Percentiles rank a stretch among this genome's conserved stretches.
phyloP scores from a whole-genome alignment of 2,888 invertebrate species.

The Drosophila maculinotata region DNA sequence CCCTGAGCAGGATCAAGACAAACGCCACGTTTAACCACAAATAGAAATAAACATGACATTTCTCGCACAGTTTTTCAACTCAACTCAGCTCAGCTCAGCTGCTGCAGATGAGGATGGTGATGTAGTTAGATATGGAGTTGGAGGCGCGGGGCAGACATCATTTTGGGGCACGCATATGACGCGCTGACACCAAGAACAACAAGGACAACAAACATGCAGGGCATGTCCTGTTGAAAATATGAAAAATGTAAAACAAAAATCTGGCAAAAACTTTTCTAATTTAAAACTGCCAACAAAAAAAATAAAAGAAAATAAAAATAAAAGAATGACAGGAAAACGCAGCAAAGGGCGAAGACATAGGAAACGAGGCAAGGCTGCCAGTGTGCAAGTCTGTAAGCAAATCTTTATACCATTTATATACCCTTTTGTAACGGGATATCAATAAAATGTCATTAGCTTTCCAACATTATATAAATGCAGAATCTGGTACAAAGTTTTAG shows the following conservation, averaged over 20 bases:
- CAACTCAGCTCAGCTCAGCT: conserved; percentile 28
- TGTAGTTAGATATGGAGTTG: conserved; percentile 24
- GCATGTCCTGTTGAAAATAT: conserved; percentile 78
- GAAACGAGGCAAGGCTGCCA: conserved; percentile 33
- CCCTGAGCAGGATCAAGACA: conserved; percentile 27
- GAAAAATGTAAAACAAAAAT: conserved; percentile 81
- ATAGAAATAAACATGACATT: conserved; percentile 79
- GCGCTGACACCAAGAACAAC: conserved; percentile 57
- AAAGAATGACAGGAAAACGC: conserved; percentile 62
- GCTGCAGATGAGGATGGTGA: conserved; percentile 34
- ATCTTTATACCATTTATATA: conserved; percentile 68
- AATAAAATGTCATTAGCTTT: background rate
- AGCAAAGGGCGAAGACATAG: conserved; percentile 50
- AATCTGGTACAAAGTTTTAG: too few relatives aligned
- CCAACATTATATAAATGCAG: too few relatives aligned
- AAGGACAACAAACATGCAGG: conserved; percentile 69
- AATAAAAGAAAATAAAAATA: conserved; percentile 40
- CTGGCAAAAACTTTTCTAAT: conserved; percentile 79
- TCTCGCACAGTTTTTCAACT: conserved; percentile 33
- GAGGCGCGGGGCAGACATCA: conserved; percentile 17
- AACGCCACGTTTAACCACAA: conserved; percentile 59
- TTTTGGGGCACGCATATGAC: conserved; percentile 66
- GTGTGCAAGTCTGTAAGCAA: conserved; percentile 50
- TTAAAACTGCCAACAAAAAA: conserved; percentile 78
- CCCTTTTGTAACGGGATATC: conserved; percentile 25